Evolutionary conservation across 1,140 invertebrate species (phyloP).

Genomic region (Eciton burchellii): DNA sequence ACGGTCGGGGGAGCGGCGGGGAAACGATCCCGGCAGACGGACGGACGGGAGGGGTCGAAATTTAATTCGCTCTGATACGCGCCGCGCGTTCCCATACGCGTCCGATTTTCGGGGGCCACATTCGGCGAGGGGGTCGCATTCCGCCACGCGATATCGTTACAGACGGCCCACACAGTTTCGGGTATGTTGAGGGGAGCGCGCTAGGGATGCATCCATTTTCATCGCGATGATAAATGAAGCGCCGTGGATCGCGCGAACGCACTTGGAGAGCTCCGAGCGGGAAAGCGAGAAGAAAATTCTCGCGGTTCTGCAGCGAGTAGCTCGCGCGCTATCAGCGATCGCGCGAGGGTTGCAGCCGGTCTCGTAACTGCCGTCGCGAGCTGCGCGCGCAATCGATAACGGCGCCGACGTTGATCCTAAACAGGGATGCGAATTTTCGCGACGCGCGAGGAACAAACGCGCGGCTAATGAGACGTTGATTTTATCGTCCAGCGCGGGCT

Average conservation of each 20-base stretch:
- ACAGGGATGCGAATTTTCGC: background rate
- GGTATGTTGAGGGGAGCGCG: slow-evolving; percentile 19
- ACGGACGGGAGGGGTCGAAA: slow-evolving; percentile 62
- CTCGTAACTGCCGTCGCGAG: background rate
- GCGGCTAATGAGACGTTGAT: slow-evolving; percentile 1
- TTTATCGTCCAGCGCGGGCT: background rate
- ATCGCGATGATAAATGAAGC: slow-evolving; percentile 41
- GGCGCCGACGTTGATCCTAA: background rate
- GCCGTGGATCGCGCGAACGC: background rate
- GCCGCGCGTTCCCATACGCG: slow-evolving; percentile 25
- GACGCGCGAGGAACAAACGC: background rate
- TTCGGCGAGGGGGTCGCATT: slow-evolving; percentile 24
- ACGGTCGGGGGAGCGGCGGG: background rate
- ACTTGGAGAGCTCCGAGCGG: slow-evolving; percentile 16
- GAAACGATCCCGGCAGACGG: slow-evolving; percentile 46
- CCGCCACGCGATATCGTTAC: slow-evolving; percentile 14
- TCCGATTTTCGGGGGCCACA: slow-evolving; percentile 41
- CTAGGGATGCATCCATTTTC: slow-evolving; percentile 28
- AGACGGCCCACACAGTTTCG: background rate
- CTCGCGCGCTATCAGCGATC: background rate
- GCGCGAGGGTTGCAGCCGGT: background rate
- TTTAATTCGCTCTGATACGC: slow-evolving; percentile 77
- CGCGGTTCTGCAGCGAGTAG: slow-evolving; percentile 5
- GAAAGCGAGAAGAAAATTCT: background rate
- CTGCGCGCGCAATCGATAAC: background rate